A percentile compares a stretch with the other conserved stretches of the same genome.
phyloP scores from a whole-genome alignment of 2,888 invertebrate species.

The Philereme transversata region DNA sequence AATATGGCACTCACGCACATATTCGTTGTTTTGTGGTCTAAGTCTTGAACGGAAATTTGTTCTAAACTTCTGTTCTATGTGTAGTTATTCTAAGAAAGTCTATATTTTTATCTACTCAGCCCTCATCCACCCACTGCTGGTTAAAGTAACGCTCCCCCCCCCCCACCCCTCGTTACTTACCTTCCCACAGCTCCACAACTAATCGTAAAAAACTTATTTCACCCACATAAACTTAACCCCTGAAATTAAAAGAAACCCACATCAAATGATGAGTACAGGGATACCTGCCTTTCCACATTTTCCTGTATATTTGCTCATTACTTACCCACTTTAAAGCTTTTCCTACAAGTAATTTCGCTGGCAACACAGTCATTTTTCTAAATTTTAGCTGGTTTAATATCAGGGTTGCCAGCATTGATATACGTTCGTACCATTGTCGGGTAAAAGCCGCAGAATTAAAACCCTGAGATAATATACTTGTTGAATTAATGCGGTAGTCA shows the following conservation, averaged over 20 bases:
- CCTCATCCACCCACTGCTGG: too few relatives aligned
- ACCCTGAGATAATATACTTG: conserved; percentile 63
- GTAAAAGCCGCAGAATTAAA: conserved; percentile 57
- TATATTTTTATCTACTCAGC: too few relatives aligned
- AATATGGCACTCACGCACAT: too few relatives aligned
- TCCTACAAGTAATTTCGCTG: conserved; percentile 43
- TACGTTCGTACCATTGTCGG: conserved; percentile 50
- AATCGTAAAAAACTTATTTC: conserved; percentile 15
- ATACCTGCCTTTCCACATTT: conserved; percentile 19
- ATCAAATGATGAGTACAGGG: conserved; percentile 13
- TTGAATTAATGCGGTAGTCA: conserved; percentile 59
- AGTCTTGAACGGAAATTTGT: too few relatives aligned
- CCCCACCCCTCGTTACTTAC: too few relatives aligned
- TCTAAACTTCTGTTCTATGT: too few relatives aligned
- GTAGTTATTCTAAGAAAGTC: too few relatives aligned
- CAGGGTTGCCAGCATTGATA: conserved; percentile 51
- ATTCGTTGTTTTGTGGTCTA: too few relatives aligned
- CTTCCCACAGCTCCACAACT: neutral
- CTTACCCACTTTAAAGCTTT: conserved; percentile 37
- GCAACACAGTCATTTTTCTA: conserved; percentile 50
- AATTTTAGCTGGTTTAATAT: conserved; percentile 55
- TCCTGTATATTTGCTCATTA: conserved; percentile 31
- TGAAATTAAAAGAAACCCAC: conserved; percentile 14
- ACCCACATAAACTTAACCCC: conserved; percentile 16
- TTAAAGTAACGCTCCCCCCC: too few relatives aligned